These are phyloP conservation scores for Balaeniceps rex DNA, from an alignment of 2,113 vertebrate genomes.

Conservation along the genomic window DNA sequence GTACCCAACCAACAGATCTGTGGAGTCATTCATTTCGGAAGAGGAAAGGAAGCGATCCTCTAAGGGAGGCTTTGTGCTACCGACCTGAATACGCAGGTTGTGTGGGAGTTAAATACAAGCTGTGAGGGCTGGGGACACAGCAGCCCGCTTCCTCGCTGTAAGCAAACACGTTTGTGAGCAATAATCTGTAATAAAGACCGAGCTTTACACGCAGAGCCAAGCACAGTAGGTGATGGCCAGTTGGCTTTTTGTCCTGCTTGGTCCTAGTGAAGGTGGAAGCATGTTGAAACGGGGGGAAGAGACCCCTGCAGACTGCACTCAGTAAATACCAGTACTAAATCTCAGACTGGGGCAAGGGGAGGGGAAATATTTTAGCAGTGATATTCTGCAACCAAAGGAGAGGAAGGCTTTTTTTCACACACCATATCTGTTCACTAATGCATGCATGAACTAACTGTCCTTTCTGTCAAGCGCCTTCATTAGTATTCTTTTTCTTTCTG, in stretches of 20 bases:
- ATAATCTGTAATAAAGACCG: conserved; percentile 3
- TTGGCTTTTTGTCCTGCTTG: conserved; percentile 32
- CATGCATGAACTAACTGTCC: conserved; percentile 59
- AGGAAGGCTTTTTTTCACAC: conserved; percentile 37
- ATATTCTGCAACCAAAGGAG: conserved; percentile 27
- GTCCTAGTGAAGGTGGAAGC: background rate
- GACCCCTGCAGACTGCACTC: background rate
- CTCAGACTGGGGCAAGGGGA: background rate
- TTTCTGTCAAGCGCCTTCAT: conserved; percentile 55
- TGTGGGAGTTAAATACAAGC: conserved; percentile 48
- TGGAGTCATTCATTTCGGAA: conserved; percentile 3
- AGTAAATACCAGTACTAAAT: background rate
- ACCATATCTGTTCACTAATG: conserved; percentile 52
- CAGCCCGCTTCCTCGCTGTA: background rate
- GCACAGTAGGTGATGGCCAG: background rate
- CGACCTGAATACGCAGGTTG: background rate
- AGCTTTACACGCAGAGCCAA: background rate
- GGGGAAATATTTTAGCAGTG: conserved; percentile 13
- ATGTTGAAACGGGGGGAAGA: background rate
- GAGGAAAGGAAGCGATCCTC: conserved; percentile 35
- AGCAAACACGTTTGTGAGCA: background rate
- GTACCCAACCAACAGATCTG: background rate
- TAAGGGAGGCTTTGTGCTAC: conserved; percentile 10
- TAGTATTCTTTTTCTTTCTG: conserved; percentile 56
- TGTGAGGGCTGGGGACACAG: background rate